These are phyloP conservation scores for Caenorhabditis sinica DNA, from an alignment of 2,888 invertebrate genomes.

Conservation along the genomic window DNA sequence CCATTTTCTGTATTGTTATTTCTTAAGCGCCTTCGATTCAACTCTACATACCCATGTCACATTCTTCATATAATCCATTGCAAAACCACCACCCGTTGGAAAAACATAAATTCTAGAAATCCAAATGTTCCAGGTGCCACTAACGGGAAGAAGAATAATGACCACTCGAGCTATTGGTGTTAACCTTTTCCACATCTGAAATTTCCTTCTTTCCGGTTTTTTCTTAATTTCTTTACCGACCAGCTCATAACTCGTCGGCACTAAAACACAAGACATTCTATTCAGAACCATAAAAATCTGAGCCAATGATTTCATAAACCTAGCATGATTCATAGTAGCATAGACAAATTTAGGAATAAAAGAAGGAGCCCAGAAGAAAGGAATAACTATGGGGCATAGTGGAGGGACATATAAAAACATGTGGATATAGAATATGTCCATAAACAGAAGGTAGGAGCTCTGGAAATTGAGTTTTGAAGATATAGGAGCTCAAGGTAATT, in stretches of 20 bases:
- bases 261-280: slow-evolving; percentile 39
- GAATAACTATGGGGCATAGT: slow-evolving; percentile 25
- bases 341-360: slow-evolving; percentile 13
- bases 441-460: not conserved
- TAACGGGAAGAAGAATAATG: not conserved
- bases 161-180: not conserved
- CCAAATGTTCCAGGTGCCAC: slow-evolving; percentile 20
- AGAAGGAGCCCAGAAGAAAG: slow-evolving; percentile 31
- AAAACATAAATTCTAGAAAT: slow-evolving; percentile 3
- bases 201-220: not conserved
- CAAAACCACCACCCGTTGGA: slow-evolving; percentile 19
- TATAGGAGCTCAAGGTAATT: not conserved
- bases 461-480: not conserved
- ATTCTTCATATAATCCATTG: slow-evolving; percentile 16
- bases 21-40: no score
- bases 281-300: slow-evolving; percentile 42
- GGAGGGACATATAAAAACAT: slow-evolving; percentile 30
- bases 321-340: not conserved
- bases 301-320: slow-evolving; percentile 21
- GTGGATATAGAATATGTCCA: slow-evolving; percentile 24
- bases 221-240: not conserved
- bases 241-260: not conserved
- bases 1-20: no score
- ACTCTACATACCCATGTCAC: slow-evolving; percentile 38
- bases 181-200: not conserved